Conservation (phyloP, 2,888 invertebrate species). For the Drosophila pegasa region DNA sequence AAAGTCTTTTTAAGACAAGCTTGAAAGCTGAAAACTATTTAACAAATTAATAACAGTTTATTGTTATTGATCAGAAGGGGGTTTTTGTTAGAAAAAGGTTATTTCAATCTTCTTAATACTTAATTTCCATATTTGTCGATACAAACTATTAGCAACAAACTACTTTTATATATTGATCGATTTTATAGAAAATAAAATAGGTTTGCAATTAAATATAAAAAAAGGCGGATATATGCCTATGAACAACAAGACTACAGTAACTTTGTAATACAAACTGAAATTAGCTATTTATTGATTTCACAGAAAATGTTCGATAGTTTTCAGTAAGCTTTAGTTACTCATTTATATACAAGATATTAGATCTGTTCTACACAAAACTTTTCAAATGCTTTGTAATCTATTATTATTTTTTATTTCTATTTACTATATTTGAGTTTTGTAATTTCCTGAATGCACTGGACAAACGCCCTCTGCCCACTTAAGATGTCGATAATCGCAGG, state of each 20-base stretch:
- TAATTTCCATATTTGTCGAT: neutral
- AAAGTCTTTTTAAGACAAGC: neutral
- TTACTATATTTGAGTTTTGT: neutral
- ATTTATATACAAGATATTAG: no score
- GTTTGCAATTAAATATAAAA: no score
- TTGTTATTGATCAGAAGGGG: no score
- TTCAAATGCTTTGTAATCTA: no score
- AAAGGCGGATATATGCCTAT: neutral
- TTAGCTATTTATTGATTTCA: neutral
- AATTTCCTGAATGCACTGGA: neutral
- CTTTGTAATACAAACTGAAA: no score
- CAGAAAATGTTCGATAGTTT: neutral
- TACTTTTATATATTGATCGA: neutral
- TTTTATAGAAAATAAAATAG: neutral
- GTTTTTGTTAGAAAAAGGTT: no score
- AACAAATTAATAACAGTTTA: no score
- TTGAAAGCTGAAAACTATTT: neutral
- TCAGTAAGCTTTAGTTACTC: neutral
- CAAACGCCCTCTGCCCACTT: neutral
- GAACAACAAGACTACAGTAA: no score
- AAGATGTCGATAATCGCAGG: slow-evolving; percentile 15
- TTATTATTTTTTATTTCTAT: no score
- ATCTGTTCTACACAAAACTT: no score
- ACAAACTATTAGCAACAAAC: no score
- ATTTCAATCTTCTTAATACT: no score